A percentile compares a stretch with the other conserved stretches of the same genome.
Conservation (phyloP, 2,797 vertebrate genomes). For the Sebastes jordani region DNA sequence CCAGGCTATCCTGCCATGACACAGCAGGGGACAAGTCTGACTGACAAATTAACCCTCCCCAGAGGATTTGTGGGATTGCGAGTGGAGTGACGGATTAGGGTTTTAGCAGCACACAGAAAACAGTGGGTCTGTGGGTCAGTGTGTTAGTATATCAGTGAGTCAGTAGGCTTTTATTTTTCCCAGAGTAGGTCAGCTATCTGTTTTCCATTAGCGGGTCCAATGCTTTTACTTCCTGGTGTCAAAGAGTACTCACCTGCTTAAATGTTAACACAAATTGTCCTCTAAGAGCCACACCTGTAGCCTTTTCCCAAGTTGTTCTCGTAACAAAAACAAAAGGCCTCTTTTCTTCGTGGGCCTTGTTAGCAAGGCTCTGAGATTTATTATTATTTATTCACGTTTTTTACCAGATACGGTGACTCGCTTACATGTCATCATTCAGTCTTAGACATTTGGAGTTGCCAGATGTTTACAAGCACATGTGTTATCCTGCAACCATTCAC, state of each 20-base stretch:
- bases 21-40: conserved; percentile 40
- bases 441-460: background rate
- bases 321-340: background rate
- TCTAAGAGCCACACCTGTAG: conserved; percentile 20
- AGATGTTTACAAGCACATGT: background rate
- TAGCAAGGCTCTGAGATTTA: background rate
- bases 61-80: conserved; percentile 81
- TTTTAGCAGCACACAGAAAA: conserved; percentile 71
- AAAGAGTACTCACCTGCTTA: conserved; percentile 10
- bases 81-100: conserved; percentile 82
- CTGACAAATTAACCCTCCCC: conserved; percentile 54
- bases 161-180: conserved; percentile 79
- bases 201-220: conserved; percentile 63
- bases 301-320: background rate
- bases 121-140: conserved; percentile 84
- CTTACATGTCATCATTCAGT: background rate
- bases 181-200: conserved; percentile 63
- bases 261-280: background rate
- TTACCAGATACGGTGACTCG: too few relatives aligned
- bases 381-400: too few relatives aligned
- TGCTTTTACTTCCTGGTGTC: conserved; percentile 40
- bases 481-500: too few relatives aligned
- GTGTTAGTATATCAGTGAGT: conserved; percentile 91
- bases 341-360: background rate
- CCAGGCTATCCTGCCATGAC: conserved; percentile 49